These are phyloP conservation scores for Papilio helenus DNA, from an alignment of 1,140 invertebrate genomes.

Conservation along the genomic window DNA sequence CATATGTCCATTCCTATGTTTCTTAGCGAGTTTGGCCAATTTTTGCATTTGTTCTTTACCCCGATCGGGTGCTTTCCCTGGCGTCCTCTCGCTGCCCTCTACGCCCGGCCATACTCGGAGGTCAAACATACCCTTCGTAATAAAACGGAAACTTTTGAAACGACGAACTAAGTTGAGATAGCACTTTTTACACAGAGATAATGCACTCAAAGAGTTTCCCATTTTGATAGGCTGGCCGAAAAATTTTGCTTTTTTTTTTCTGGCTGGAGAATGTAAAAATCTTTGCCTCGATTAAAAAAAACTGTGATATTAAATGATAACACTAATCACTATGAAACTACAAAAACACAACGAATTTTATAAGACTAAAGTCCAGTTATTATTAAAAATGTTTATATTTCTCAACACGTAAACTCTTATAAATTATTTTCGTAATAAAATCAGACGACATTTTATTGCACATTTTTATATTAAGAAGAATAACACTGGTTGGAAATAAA, in stretches of 20 bases:
- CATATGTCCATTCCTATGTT: slow-evolving; percentile 97
- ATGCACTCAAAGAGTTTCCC: slow-evolving; percentile 47
- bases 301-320: neutral
- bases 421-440: neutral
- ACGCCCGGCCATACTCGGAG: slow-evolving; percentile 91
- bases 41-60: slow-evolving; percentile 95
- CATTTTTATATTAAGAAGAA: neutral
- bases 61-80: slow-evolving; percentile 91
- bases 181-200: slow-evolving; percentile 52
- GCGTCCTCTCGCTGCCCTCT: slow-evolving; percentile 89
- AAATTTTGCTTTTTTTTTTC: no score
- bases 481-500: slow-evolving; percentile 3
- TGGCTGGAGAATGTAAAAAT: neutral
- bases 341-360: neutral
- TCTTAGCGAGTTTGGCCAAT: slow-evolving; percentile 95
- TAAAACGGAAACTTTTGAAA: slow-evolving; percentile 47
- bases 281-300: neutral
- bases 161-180: slow-evolving; percentile 46
- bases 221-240: slow-evolving; percentile 28
- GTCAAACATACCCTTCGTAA: slow-evolving; percentile 88
- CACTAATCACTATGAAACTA: neutral
- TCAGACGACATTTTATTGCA: neutral
- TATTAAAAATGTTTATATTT: slow-evolving; percentile 13
- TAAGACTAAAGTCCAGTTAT: neutral
- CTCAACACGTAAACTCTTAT: slow-evolving; percentile 7